Conservation (phyloP, 2,888 invertebrate species). For the Drosophila diplacantha region DNA sequence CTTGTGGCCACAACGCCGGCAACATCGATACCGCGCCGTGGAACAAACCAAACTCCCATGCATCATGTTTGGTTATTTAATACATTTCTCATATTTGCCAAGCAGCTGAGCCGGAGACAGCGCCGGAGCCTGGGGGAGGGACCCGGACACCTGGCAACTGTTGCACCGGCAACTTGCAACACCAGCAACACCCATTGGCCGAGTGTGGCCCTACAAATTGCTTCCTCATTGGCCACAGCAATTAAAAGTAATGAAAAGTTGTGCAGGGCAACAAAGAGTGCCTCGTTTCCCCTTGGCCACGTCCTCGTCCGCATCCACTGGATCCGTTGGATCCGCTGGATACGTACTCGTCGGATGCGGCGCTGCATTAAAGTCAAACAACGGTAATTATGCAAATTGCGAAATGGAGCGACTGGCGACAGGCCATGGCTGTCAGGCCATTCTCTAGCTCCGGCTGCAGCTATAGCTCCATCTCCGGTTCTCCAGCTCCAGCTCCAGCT, state of each 20-base stretch:
- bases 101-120: conserved; percentile 17
- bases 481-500: background rate
- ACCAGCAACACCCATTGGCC: conserved; percentile 13
- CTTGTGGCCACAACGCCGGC: conserved; percentile 31
- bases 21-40: conserved; percentile 22
- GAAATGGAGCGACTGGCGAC: conserved; percentile 48
- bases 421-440: conserved; percentile 37
- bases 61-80: conserved; percentile 44
- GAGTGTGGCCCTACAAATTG: conserved; percentile 64
- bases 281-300: conserved; percentile 4
- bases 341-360: conserved; percentile 59
- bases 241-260: conserved; percentile 70
- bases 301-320: conserved; percentile 7
- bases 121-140: conserved; percentile 2
- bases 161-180: conserved; percentile 26
- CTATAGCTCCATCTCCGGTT: conserved; percentile 10
- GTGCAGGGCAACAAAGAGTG: conserved; percentile 46
- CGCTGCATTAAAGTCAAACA: conserved; percentile 68
- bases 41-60: conserved; percentile 37
- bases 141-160: conserved; percentile 31
- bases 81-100: conserved; percentile 38
- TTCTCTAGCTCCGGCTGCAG: conserved; percentile 9
- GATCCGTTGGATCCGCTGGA: conserved; percentile 11
- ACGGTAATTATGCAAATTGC: conserved; percentile 73
- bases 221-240: conserved; percentile 70